Evolutionary conservation across 2,888 invertebrate species (phyloP).

Genomic region (Anagyrus pseudococci): DNA sequence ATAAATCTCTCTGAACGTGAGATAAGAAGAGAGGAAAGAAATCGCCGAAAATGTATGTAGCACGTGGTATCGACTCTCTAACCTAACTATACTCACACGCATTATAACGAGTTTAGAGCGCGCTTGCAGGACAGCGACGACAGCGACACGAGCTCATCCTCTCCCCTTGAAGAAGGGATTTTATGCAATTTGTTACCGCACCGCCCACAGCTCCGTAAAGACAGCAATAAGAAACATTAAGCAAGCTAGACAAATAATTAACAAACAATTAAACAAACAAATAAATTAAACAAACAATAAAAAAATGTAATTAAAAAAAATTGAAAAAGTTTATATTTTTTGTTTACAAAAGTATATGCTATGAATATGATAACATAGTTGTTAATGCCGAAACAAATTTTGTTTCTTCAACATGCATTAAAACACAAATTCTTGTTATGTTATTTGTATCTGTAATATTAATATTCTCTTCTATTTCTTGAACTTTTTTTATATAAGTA

Average conservation of each 20-base stretch:
- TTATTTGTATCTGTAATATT: not conserved
- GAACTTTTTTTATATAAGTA: not conserved
- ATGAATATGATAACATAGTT: not conserved
- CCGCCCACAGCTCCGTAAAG: not conserved
- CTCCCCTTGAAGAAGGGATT: no score
- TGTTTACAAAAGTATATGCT: no score
- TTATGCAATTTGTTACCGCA: not conserved
- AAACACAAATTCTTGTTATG: not conserved
- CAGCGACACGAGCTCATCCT: no score
- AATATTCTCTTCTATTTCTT: not conserved
- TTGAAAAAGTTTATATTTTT: not conserved
- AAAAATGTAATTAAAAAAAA: not conserved
- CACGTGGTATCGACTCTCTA: no score
- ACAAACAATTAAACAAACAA: not conserved
- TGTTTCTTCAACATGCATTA: not conserved
- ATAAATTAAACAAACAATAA: not conserved
- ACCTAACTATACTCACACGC: no score
- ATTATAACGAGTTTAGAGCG: no score
- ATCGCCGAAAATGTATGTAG: no score
- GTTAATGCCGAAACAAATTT: not conserved
- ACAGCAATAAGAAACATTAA: not conserved
- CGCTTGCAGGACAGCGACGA: no score
- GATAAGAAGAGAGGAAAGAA: no score
- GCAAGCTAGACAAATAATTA: not conserved
- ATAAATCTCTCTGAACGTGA: no score